Percentiles rank a stretch among this genome's conserved stretches.
These are phyloP conservation scores for Orthonychiurus folsomi DNA, from an alignment of 2,888 invertebrate genomes.

Conservation along the genomic window DNA sequence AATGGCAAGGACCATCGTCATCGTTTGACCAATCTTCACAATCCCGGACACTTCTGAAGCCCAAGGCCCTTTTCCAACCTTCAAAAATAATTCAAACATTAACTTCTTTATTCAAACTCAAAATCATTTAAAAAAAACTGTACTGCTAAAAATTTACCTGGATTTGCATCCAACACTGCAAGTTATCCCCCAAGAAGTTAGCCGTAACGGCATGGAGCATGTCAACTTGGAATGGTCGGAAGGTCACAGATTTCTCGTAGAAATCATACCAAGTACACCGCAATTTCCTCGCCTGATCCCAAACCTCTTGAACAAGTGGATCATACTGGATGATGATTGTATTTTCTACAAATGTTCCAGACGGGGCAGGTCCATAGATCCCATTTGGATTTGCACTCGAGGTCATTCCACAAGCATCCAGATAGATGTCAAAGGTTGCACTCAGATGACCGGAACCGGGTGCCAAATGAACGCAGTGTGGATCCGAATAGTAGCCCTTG, in stretches of 20 bases:
- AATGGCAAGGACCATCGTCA: constrained; percentile 93
- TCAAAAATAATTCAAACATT: constrained; percentile 3
- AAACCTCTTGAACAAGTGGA: constrained; percentile 87
- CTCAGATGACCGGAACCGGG: constrained; percentile 83
- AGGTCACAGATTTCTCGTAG: constrained; percentile 89
- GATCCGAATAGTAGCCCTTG: constrained; percentile 78
- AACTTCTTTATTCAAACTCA: background rate
- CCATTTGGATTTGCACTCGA: constrained; percentile 78
- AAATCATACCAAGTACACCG: constrained; percentile 94
- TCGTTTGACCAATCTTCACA: constrained; percentile 90
- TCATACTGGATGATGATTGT: constrained; percentile 93
- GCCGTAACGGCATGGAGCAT: constrained; percentile 91
- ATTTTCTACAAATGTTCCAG: constrained; percentile 88
- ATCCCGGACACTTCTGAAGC: constrained; percentile 93
- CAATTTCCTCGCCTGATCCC: constrained; percentile 87
- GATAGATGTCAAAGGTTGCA: constrained; percentile 85
- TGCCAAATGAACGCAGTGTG: constrained; percentile 82
- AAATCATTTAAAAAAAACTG: constrained; percentile 4
- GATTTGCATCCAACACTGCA: constrained; percentile 96
- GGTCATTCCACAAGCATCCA: constrained; percentile 88
- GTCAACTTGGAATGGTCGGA: constrained; percentile 89
- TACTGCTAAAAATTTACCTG: constrained; percentile 50
- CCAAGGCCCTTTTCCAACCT: constrained; percentile 89
- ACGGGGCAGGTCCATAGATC: constrained; percentile 74
- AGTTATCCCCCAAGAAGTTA: constrained; percentile 87